Percentiles rank a stretch among this genome's conserved stretches.
Evolutionary conservation across 1,140 invertebrate genomes (phyloP).

Genomic region (Orussus abietinus): DNA sequence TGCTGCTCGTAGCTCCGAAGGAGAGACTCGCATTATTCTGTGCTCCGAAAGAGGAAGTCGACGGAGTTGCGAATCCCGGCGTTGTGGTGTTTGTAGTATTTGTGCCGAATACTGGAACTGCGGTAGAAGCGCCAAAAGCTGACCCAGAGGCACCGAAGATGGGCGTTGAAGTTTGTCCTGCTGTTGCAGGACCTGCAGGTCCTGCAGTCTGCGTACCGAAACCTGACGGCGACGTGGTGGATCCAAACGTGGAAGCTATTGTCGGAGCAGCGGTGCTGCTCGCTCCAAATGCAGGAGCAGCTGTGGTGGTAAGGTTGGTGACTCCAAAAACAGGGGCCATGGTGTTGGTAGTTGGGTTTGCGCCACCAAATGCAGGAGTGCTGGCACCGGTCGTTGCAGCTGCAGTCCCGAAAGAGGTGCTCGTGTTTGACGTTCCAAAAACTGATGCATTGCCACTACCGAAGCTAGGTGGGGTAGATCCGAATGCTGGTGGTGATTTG

Average conservation of each 20-base stretch:
- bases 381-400: not conserved
- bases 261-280: conserved; percentile 4
- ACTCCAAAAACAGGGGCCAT: conserved; percentile 7
- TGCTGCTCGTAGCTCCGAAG: conserved; percentile 16
- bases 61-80: conserved; percentile 12
- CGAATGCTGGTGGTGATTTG: conserved; percentile 14
- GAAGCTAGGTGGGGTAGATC: conserved; percentile 9
- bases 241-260: conserved; percentile 6
- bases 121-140: conserved; percentile 15
- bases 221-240: not conserved
- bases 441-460: not conserved
- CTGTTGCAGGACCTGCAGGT: no score
- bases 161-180: no score
- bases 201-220: not conserved
- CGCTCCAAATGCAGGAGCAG: conserved; percentile 14
- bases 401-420: not conserved
- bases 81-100: conserved; percentile 1
- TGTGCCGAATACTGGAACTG: conserved; percentile 3
- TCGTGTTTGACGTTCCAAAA: conserved; percentile 5
- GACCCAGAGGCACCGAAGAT: conserved; percentile 5
- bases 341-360: not conserved
- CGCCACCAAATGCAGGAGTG: no score
- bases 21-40: conserved; percentile 15
- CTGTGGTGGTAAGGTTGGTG: not conserved
- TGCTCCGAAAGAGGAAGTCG: conserved; percentile 11